phyloP scores from a whole-genome alignment of 2,888 invertebrate genomes.

The Pandemis corylana region DNA sequence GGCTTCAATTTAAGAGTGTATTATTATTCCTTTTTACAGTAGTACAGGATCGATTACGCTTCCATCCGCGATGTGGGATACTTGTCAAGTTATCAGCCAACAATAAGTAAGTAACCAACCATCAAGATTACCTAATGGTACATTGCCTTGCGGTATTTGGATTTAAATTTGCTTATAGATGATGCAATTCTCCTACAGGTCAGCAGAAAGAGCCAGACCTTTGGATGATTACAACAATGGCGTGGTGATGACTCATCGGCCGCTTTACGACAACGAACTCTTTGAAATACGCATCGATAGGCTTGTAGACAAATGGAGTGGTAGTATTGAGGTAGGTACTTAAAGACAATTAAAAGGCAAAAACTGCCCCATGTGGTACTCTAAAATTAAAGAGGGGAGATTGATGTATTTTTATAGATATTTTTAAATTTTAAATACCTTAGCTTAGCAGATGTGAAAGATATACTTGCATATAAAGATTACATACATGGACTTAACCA shows the following conservation, averaged over 20 bases:
- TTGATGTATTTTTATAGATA: too few relatives aligned
- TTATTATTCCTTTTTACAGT: constrained; percentile 53
- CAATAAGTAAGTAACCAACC: constrained; percentile 75
- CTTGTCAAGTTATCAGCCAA: constrained; percentile 93
- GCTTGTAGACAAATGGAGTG: constrained; percentile 98
- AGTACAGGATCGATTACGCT: constrained; percentile 88
- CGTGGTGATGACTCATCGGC: constrained; percentile 97
- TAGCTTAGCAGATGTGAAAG: too few relatives aligned
- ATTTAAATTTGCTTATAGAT: neutral
- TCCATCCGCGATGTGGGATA: constrained; percentile 95
- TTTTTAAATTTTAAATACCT: too few relatives aligned
- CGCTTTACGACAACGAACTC: constrained; percentile 93
- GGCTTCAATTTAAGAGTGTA: neutral
- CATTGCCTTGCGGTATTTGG: neutral
- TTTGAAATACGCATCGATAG: constrained; percentile 98
- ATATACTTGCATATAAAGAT: neutral
- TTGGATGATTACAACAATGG: constrained; percentile 98
- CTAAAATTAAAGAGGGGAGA: too few relatives aligned
- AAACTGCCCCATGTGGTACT: neutral
- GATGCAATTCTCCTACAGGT: constrained; percentile 70
- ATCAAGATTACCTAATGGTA: neutral
- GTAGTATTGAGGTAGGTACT: constrained; percentile 93
- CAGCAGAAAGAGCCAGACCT: constrained; percentile 94
- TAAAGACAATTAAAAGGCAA: neutral
- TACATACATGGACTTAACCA: neutral